Base-by-base conservation (phyloP, 30 jellyfish, hydroid and myxozoan genomes). In the Pelagia noctiluca region DNA sequence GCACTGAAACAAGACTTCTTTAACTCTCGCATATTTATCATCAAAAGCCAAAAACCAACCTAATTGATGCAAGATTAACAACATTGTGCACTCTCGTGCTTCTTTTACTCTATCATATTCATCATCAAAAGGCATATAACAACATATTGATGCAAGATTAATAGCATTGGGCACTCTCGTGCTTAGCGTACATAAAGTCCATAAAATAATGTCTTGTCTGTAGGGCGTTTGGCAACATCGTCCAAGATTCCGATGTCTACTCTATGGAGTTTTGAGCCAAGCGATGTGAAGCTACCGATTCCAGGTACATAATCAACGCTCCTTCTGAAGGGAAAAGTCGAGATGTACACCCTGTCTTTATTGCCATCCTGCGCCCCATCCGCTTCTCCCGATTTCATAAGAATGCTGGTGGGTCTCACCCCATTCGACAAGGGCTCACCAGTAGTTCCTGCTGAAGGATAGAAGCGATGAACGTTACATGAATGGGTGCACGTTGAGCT, bases 351-450 rank as follows among this genome's bases (percentile, higher is more conserved):
- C n/a, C 95, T 46, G 49, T 84, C 95, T 61, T 84, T 84, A 57
- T 84, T 84, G 69, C 78, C 84, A 28, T 84, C 95, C 32, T 84
- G 95, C 8, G 88, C 88, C 24, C 88, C 88, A n/a, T 84, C 88
- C 0, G 84, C 95, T 33, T 84, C 95, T 38, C 95, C 95, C 25
- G 84, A 12, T 64, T 84, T 84, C 67, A 84, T 18, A 75, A 72
- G 34, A 0, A 84, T 68, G 16, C 7, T 60, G 10, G 62, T 60
- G 5, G 95, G 95, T 35, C 32, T 13, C 31, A 26, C 42, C 3
- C 95, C 95, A 3, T 72, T 71, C 8, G 95, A 52, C 37, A 84
- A 50, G 4, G 95, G 95, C 69, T 84, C 95, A 4, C 84, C 67
- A 11, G 88, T 30, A 0, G 84, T 13, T 8, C 78, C 95, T 28